Evolutionary conservation across 2,797 vertebrate species (phyloP).

Genomic region (Naso thynnoides): DNA sequence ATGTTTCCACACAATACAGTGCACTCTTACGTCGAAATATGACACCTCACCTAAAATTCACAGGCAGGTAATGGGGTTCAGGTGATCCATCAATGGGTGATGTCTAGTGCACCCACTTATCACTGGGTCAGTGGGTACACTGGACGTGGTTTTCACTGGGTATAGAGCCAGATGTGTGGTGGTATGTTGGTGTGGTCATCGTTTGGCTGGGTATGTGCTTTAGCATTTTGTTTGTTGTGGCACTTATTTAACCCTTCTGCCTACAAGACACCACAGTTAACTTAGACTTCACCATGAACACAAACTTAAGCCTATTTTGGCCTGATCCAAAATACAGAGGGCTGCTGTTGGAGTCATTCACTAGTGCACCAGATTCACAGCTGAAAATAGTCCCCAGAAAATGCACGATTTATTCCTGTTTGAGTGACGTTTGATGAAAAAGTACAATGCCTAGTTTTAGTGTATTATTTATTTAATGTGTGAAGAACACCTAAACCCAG

Average conservation of each 20-base stretch:
- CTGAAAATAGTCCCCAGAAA: slow-evolving; percentile 19
- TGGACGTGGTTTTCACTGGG: too few species aligned
- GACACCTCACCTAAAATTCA: too few species aligned
- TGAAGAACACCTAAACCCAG: slow-evolving; percentile 24
- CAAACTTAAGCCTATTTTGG: not conserved
- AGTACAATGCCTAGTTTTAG: slow-evolving; percentile 11
- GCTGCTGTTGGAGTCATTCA: not conserved
- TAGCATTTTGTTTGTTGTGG: not conserved
- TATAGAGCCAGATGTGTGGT: too few species aligned
- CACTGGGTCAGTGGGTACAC: too few species aligned
- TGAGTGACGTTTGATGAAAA: slow-evolving; percentile 19
- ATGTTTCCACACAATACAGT: too few species aligned
- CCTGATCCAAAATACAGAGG: not conserved
- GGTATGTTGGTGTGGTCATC: too few species aligned
- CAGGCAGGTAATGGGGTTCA: too few species aligned
- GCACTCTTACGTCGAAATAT: too few species aligned
- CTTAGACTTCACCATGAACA: not conserved
- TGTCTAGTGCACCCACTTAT: too few species aligned
- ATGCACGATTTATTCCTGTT: slow-evolving; percentile 3
- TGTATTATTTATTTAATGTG: slow-evolving; percentile 18
- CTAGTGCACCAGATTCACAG: not conserved
- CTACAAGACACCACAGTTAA: not conserved
- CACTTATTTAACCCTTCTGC: not conserved
- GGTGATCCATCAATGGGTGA: too few species aligned
- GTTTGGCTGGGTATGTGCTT: too few species aligned